phyloP scores from a whole-genome alignment of 1,140 invertebrate species.

The Megathymus violae region DNA sequence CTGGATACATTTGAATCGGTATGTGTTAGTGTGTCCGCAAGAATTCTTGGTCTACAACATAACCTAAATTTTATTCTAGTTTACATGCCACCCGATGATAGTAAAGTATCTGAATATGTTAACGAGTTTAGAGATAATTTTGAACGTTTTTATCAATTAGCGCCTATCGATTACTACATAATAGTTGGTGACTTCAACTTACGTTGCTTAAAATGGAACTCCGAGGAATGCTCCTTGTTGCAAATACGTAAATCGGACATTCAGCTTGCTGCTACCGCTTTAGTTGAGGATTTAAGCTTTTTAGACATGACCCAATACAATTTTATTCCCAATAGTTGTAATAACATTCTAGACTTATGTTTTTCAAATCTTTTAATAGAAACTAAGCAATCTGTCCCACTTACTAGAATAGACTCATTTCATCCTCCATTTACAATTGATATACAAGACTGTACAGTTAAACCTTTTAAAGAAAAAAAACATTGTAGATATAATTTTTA shows the following conservation, averaged over 20 bases:
- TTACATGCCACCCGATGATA: not conserved
- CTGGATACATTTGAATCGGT: not conserved
- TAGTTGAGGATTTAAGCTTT: not conserved
- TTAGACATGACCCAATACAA: not conserved
- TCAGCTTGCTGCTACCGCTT: not conserved
- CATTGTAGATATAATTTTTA: not conserved
- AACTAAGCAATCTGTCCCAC: no score
- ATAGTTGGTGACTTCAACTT: conserved; percentile 8
- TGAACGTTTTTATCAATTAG: not conserved
- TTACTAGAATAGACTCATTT: not conserved
- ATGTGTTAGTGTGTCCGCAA: not conserved
- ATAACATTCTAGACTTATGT: conserved; percentile 7
- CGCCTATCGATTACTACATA: not conserved
- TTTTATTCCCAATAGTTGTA: not conserved
- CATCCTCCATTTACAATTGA: not conserved
- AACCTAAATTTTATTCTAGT: not conserved
- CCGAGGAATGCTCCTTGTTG: not conserved
- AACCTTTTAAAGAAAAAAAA: not conserved
- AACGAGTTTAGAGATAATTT: conserved; percentile 1
- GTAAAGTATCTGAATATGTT: not conserved
- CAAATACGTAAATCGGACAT: not conserved
- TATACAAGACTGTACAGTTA: not conserved
- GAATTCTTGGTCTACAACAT: not conserved
- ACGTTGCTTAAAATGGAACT: not conserved
- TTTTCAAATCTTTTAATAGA: not conserved